Evolutionary conservation across 2,797 vertebrate species (phyloP).

Genomic region (Myiotriccus ornatus): DNA sequence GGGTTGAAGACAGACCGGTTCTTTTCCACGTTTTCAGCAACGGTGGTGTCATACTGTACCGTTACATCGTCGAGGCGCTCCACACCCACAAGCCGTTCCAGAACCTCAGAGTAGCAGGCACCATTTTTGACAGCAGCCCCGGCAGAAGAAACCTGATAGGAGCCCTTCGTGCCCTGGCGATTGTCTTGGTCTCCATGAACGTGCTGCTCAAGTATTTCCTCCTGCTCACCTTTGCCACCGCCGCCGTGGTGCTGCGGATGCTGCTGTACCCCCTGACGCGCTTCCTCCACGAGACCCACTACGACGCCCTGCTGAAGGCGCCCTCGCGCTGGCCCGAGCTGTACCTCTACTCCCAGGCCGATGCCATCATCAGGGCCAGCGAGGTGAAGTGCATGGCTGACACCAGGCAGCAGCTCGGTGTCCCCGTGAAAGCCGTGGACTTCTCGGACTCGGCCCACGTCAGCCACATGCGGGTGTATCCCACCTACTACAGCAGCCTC

Average conservation of each 20-base stretch:
- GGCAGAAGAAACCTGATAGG: conserved; percentile 86
- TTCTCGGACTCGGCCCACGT: conserved; percentile 88
- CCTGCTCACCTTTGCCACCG: conserved; percentile 79
- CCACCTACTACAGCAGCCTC: conserved; percentile 82
- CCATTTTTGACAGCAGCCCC: conserved; percentile 90
- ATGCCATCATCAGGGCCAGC: conserved; percentile 81
- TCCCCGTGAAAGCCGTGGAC: conserved; percentile 83
- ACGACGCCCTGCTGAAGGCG: conserved; percentile 81
- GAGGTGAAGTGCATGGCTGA: conserved; percentile 84
- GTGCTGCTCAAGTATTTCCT: conserved; percentile 79
- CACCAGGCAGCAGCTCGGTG: conserved; percentile 72
- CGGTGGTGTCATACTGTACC: conserved; percentile 93
- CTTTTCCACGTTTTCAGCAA: conserved; percentile 97
- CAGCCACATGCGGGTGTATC: conserved; percentile 84
- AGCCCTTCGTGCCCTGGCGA: conserved; percentile 82
- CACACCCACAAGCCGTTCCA: conserved; percentile 79
- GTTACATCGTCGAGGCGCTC: conserved; percentile 86
- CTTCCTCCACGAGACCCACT: conserved; percentile 88
- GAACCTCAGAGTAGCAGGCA: conserved; percentile 82
- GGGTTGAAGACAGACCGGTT: conserved; percentile 88
- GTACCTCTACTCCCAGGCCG: conserved; percentile 88
- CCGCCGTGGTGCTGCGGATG: conserved; percentile 79
- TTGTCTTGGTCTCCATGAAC: conserved; percentile 78
- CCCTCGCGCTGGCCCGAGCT: conserved; percentile 91
- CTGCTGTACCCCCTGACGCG: conserved; percentile 88